These are phyloP conservation scores for Pseudomyrmex sp. DNA, from an alignment of 1,140 invertebrate genomes.

Conservation along the genomic window DNA sequence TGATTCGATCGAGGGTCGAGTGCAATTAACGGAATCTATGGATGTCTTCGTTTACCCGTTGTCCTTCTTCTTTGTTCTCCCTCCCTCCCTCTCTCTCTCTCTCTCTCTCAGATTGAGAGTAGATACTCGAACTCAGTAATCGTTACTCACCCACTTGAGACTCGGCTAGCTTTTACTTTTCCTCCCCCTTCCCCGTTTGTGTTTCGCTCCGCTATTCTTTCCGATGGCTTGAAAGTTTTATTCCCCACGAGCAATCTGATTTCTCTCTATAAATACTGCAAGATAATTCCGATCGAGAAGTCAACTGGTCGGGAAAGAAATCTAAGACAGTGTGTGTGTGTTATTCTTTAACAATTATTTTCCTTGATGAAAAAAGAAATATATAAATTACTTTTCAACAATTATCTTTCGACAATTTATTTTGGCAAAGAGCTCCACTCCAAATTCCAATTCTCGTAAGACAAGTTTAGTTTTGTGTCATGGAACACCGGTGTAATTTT, in stretches of 20 bases:
- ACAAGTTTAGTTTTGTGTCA: background rate
- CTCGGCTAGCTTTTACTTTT: background rate
- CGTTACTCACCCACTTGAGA: conserved; percentile 55
- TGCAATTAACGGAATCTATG: conserved; percentile 63
- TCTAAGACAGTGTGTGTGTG: background rate
- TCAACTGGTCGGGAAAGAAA: conserved; percentile 21
- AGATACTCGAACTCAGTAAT: conserved; percentile 60
- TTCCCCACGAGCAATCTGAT: conserved; percentile 52
- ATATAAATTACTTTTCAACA: background rate
- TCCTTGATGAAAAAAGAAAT: no score
- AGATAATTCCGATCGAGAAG: conserved; percentile 32
- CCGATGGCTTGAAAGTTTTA: conserved; percentile 58
- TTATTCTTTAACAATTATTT: no score
- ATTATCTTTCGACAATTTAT: background rate
- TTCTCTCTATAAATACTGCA: conserved; percentile 45
- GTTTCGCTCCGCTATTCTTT: conserved; percentile 22
- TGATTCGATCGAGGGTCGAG: conserved; percentile 60
- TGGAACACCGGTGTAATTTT: background rate
- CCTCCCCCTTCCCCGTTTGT: conserved; percentile 5
- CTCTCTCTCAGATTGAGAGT: conserved; percentile 14
- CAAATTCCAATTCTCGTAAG: background rate
- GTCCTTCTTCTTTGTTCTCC: conserved; percentile 1
- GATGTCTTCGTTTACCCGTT: conserved; percentile 3
- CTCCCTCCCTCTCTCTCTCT: conserved; percentile 41
- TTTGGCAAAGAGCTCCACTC: background rate